Conservation (phyloP, 2,888 invertebrate genomes). For the Tipula confusa region DNA sequence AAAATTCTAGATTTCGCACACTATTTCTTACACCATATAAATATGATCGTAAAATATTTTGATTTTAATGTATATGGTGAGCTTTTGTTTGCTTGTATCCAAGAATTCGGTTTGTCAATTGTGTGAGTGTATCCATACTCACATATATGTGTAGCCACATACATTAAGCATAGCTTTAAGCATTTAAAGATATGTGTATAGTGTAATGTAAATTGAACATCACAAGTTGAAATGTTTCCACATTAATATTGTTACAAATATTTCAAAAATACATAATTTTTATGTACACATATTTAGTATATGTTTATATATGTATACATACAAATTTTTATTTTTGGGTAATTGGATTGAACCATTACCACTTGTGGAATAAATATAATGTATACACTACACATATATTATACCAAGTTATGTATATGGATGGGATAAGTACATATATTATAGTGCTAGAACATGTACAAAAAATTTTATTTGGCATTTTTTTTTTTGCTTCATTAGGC, state of each 20-base stretch:
- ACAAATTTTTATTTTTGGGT: neutral
- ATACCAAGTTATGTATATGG: neutral
- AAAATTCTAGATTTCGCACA: neutral
- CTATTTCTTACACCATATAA: slow-evolving; percentile 12
- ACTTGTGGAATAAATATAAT: slow-evolving; percentile 12
- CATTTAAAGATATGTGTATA: neutral
- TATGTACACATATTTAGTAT: slow-evolving; percentile 3
- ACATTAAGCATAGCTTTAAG: neutral
- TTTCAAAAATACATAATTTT: neutral
- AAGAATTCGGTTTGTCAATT: neutral
- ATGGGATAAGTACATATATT: neutral
- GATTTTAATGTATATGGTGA: slow-evolving; percentile 16
- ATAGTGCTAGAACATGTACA: slow-evolving; percentile 9
- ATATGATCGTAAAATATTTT: slow-evolving; percentile 15
- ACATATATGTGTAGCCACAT: neutral
- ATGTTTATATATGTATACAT: neutral
- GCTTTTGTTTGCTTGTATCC: neutral
- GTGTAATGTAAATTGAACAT: slow-evolving; percentile 20
- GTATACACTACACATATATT: slow-evolving; percentile 1
- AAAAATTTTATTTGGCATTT: neutral
- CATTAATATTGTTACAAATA: neutral
- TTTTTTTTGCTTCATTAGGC: slow-evolving; percentile 20
- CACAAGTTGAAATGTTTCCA: neutral
- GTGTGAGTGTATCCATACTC: neutral
- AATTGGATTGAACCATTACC: slow-evolving; percentile 25